Percentiles rank a stretch among this genome's conserved stretches.
Conservation (phyloP, 2,113 vertebrate genomes). For the Pituophis catenifer region DNA sequence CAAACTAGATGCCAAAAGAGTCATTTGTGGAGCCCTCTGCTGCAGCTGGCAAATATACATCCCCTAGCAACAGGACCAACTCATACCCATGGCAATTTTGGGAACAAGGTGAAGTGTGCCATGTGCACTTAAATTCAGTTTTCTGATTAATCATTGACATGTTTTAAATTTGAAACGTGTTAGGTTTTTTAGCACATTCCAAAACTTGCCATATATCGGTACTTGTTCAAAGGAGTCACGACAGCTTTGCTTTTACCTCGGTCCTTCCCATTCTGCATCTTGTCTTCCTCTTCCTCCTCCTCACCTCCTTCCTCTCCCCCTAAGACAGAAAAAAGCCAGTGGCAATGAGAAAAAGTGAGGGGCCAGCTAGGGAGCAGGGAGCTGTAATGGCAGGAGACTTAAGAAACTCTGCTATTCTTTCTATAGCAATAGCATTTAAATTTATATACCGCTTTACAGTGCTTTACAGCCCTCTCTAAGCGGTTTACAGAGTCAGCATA, state of each 20-base stretch:
- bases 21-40: neutral
- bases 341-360: neutral
- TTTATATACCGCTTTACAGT: too few relatives aligned
- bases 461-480: too few relatives aligned
- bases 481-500: too few relatives aligned
- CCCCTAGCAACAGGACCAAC: fast-evolving
- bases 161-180: neutral
- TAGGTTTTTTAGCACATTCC: neutral
- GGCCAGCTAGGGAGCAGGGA: neutral
- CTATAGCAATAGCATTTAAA: too few relatives aligned
- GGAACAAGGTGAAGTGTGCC: neutral
- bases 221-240: neutral
- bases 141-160: neutral
- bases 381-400: too few relatives aligned
- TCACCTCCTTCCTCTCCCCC: conserved; percentile 87
- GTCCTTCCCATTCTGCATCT: conserved; percentile 88
- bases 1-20: neutral
- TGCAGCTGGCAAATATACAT: neutral
- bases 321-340: conserved; percentile 51
- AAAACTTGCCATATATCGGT: fast-evolving
- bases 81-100: neutral
- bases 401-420: neutral
- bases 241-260: conserved; percentile 70
- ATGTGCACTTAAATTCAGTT: neutral
- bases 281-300: conserved; percentile 83